Base-by-base conservation (phyloP, 2,888 invertebrate species). In the Mongoloraphidia duomilia region DNA sequence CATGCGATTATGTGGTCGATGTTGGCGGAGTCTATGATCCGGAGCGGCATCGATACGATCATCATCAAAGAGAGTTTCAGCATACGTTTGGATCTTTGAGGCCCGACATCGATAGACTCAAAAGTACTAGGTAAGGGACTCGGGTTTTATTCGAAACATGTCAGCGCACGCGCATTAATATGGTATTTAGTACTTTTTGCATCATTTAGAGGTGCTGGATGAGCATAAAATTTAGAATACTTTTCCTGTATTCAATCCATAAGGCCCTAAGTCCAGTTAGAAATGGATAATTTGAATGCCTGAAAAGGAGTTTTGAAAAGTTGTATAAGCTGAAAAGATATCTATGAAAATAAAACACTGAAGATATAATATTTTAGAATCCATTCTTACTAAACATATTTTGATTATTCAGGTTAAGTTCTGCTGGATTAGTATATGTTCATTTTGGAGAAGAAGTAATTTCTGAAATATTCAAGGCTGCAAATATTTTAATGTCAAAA, bases 1-100 rank as follows among this genome's bases (percentile, higher is more conserved):
- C 76, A 2, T 96, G 96, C 68, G 91, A 96, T 62, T 80, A 97
- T 55, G 91, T 98, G 0, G 84, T 98, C 0, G 97, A 98, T 70
- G 95, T 97, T 5, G 97, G 97, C 3, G 85, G 80, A 1, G 76
- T 76, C 12, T 98, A 86, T 65, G 79, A 95, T 65, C 84, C 84
- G 48, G 69, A 70, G 0, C 79, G 65, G 50, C 77, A 82, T 52
- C 74, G 85, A 53, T 98, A 86, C 66, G 98, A 98, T 65, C 98
- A 98, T 66, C 98, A 98, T 65, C 97, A 98, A 69, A 77, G 80
- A 50, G 74, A 74, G 13, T 90, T 90, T 59, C 68, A 68, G 40
- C 77, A 82, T 42, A 80, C 83, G 0, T 67, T 88, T 39, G 79
- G 79, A 52, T 71, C 76, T 0, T 58, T 89, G 11, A 67, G 70